A percentile compares a stretch with the other conserved stretches of the same genome.
phyloP scores from a whole-genome alignment of 37 sponge, comb jelly and placozoan species.

The Axinella damicornis region DNA sequence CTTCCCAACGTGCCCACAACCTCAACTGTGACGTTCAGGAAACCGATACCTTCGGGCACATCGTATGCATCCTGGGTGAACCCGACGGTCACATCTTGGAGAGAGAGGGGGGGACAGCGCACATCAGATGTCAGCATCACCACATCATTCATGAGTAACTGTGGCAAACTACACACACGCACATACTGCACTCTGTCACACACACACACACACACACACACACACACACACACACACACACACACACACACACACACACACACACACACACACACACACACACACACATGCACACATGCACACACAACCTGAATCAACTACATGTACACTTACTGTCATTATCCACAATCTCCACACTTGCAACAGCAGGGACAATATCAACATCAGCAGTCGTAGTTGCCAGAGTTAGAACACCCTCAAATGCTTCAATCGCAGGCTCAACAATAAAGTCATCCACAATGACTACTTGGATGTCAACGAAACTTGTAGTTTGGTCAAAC shows the following conservation, averaged over 20 bases:
- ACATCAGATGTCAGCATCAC: too few relatives aligned
- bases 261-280: background rate
- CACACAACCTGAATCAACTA: background rate
- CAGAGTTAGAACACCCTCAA: background rate
- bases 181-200: background rate
- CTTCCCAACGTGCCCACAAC: background rate
- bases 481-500: background rate
- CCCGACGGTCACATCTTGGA: background rate
- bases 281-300: background rate
- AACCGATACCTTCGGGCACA: slow-evolving; percentile 4
- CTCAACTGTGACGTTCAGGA: slow-evolving; percentile 14
- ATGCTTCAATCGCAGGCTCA: background rate
- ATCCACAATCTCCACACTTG: slow-evolving; percentile 8
- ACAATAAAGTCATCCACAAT: slow-evolving; percentile 4
- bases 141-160: too few relatives aligned
- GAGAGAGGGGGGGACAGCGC: background rate
- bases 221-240: background rate
- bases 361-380: background rate
- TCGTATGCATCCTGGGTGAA: background rate
- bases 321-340: slow-evolving; percentile 23
- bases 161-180: background rate
- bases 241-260: background rate
- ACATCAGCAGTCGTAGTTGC: background rate
- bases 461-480: background rate
- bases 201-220: background rate